Evolutionary conservation across 2,888 invertebrate species (phyloP).

Genomic region (Cataglyphis rosenhaueri): DNA sequence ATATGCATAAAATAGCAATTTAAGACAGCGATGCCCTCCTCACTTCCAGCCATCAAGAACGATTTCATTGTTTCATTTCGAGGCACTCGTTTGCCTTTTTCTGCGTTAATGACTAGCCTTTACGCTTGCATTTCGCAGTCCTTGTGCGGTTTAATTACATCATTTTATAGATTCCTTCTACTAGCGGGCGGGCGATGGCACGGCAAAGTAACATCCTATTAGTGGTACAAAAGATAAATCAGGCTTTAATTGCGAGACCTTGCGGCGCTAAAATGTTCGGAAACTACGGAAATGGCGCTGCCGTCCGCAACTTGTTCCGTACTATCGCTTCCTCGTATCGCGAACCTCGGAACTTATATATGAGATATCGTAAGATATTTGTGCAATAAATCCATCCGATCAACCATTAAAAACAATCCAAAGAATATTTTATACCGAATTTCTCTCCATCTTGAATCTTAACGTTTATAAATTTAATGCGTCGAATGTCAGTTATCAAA

Average conservation of each 20-base stretch:
- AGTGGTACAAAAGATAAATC: constrained; percentile 80
- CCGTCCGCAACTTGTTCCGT: constrained; percentile 49
- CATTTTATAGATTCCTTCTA: constrained; percentile 76
- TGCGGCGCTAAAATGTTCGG: constrained; percentile 43
- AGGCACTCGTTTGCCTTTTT: constrained; percentile 74
- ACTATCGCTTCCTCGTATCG: constrained; percentile 10
- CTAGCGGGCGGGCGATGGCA: constrained; percentile 70
- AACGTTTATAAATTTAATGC: constrained; percentile 15
- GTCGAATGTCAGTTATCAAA: constrained; percentile 19
- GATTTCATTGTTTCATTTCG: constrained; percentile 78
- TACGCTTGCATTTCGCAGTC: constrained; percentile 65
- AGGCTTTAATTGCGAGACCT: constrained; percentile 63
- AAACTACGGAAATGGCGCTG: constrained; percentile 44
- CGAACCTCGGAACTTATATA: constrained; percentile 15
- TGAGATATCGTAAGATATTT: constrained; percentile 12
- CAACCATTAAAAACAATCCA: constrained; percentile 4
- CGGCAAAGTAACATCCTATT: constrained; percentile 78
- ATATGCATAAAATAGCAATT: constrained; percentile 49
- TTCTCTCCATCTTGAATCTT: constrained; percentile 20
- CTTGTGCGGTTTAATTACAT: constrained; percentile 77
- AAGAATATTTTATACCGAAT: constrained; percentile 7
- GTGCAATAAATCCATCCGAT: constrained; percentile 22
- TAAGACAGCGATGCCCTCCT: constrained; percentile 60
- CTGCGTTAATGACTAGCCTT: constrained; percentile 78
- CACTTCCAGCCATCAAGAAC: constrained; percentile 61